Evolutionary conservation across 2,888 invertebrate species (phyloP).

Genomic region (Alloplasta piceator): DNA sequence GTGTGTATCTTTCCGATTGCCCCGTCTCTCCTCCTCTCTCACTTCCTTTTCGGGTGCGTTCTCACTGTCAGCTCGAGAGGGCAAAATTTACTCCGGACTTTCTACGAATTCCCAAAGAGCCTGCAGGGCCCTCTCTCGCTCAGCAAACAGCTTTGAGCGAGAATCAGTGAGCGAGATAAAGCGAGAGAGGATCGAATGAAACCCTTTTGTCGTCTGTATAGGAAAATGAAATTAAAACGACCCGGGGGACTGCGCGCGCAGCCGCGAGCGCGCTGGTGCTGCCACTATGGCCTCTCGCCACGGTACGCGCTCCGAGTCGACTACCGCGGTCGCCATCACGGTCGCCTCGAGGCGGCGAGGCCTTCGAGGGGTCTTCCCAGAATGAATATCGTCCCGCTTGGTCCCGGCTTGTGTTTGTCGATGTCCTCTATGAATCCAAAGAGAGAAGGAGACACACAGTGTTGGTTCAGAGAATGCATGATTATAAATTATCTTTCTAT

Average conservation of each 20-base stretch:
- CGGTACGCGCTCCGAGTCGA: slow-evolving; percentile 30
- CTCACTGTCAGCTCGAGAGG: slow-evolving; percentile 19
- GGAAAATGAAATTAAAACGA: slow-evolving; percentile 64
- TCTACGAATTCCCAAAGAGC: slow-evolving; percentile 65
- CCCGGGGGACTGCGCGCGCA: slow-evolving; percentile 10
- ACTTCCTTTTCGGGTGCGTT: slow-evolving; percentile 7
- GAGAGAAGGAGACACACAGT: slow-evolving; percentile 4
- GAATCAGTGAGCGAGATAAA: slow-evolving; percentile 15
- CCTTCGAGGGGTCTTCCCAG: slow-evolving; percentile 62
- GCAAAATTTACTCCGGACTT: slow-evolving; percentile 69
- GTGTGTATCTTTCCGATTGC: not conserved
- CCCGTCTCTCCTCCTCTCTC: slow-evolving; percentile 1
- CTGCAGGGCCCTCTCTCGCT: slow-evolving; percentile 8
- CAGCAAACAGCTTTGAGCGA: not conserved
- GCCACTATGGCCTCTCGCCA: slow-evolving; percentile 47
- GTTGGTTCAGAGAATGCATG: slow-evolving; percentile 57
- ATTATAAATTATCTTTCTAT: slow-evolving; percentile 53
- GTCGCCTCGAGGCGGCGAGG: slow-evolving; percentile 57
- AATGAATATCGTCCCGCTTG: slow-evolving; percentile 59
- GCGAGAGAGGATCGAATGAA: slow-evolving; percentile 46
- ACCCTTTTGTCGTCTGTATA: slow-evolving; percentile 67
- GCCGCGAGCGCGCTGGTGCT: slow-evolving; percentile 10
- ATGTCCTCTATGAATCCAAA: slow-evolving; percentile 14
- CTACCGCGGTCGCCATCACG: slow-evolving; percentile 21
- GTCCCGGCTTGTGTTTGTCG: slow-evolving; percentile 27